phyloP scores from a whole-genome alignment of 2,888 invertebrate species.

The Meteorus cinctellus region DNA sequence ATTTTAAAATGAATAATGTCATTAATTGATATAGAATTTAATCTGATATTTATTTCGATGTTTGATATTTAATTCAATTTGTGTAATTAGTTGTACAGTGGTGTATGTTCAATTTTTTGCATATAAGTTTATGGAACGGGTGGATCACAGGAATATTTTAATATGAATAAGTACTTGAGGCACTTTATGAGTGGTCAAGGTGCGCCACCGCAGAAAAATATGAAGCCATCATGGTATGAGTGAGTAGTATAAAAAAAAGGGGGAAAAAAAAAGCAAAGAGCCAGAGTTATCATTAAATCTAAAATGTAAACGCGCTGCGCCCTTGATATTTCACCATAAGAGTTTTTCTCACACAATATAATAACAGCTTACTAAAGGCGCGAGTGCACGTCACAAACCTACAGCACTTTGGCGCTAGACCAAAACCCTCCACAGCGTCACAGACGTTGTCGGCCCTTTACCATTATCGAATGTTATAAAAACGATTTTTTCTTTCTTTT shows the following conservation, averaged over 20 bases:
- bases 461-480: constrained; percentile 35
- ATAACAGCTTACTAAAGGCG: constrained; percentile 43
- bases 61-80: neutral
- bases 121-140: neutral
- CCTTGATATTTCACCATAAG: constrained; percentile 42
- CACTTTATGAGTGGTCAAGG: constrained; percentile 41
- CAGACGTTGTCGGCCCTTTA: constrained; percentile 29
- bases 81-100: neutral
- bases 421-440: constrained; percentile 39
- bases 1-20: neutral
- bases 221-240: constrained; percentile 29
- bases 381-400: constrained; percentile 36
- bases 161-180: constrained; percentile 35
- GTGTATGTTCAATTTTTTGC: neutral
- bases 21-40: neutral
- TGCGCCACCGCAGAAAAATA: constrained; percentile 27
- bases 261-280: constrained; percentile 2
- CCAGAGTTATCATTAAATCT: constrained; percentile 50
- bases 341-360: constrained; percentile 48
- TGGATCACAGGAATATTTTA: neutral
- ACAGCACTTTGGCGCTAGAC: constrained; percentile 47
- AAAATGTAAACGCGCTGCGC: constrained; percentile 51
- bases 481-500: constrained; percentile 33
- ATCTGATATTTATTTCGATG: neutral
- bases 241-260: constrained; percentile 22